Evolutionary conservation across 2,797 vertebrate species (phyloP), one percentile per base, ranked within the genome.

Genomic region (Galago senegalensis): DNA sequence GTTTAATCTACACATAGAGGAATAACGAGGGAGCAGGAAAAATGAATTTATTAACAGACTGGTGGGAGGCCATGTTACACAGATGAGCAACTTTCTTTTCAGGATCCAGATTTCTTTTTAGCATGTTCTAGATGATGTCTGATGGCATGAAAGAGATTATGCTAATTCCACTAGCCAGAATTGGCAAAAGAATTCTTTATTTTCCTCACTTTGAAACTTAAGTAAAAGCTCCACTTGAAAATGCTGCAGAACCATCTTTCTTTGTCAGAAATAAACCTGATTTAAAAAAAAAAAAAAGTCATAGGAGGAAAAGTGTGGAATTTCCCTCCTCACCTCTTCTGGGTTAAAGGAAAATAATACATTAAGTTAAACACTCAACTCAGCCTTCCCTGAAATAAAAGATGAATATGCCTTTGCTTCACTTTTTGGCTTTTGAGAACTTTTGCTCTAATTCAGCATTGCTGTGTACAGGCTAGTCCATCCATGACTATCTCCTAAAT

Each of bases 1-100:
- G 0, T 67, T 97, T 97, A 97, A 98, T 97, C 96, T 95, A 91
- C 93, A 82, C 70, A n/a, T 11, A 7, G 81, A 93, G 93, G 84
- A 85, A 95, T 91, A 93, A 96, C 5, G 58, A 96, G 72, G 69
- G 83, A 43, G 4, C 76, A 96, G 72, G 56, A 65, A 87, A 94
- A 97, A 82, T 76, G 58, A 87, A 92, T 93, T 96, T 92, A 97
- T 97, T 95, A 97, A 56, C 93, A 92, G 46, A 87, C 83, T 93
- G 87, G 69, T 91, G 37, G 61, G 76, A 91, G 81, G 93, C 65
- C 43, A 12, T 43, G 21, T 89, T 84, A 92, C 29, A 34, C 8
- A 79, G 46, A 79, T 67, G 60, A 90, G 56, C 53, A 69, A 34
- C 23, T 53, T 95, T 83, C 86, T 89, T 93, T 61, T 79, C 2